Evolutionary conservation across 2,888 invertebrate species (phyloP).

Genomic region (Torymus tubicola): DNA sequence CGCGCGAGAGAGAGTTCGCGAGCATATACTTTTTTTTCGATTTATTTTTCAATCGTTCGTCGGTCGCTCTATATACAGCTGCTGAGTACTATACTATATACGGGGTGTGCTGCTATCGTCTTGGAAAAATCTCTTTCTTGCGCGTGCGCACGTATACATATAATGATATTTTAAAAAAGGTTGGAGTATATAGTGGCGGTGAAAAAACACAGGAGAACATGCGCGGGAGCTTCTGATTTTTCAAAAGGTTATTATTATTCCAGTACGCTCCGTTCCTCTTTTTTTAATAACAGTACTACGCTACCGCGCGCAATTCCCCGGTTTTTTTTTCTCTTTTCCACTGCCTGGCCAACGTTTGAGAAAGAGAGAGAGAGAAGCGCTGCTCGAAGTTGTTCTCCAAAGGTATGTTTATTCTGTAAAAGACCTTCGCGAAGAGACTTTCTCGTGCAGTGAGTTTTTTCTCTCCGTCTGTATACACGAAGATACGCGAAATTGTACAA

Average conservation of each 20-base stretch:
- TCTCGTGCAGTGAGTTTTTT: no score
- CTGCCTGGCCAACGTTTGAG: neutral
- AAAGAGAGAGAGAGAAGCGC: no score
- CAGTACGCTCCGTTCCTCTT: neutral
- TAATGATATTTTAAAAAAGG: constrained; percentile 22
- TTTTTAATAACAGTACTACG: neutral
- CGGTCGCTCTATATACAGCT: no score
- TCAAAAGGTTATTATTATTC: neutral
- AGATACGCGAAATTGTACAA: no score
- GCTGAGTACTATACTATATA: no score
- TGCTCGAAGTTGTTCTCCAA: no score
- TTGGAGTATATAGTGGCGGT: no score
- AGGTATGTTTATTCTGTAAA: no score
- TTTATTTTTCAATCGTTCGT: constrained; percentile 29
- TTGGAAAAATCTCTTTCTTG: neutral
- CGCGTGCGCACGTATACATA: neutral
- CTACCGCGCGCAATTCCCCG: neutral
- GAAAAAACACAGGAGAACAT: no score
- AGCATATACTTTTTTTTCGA: constrained; percentile 4
- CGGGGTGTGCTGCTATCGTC: no score
- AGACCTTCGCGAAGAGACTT: no score
- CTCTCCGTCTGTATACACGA: no score
- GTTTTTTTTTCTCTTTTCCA: neutral
- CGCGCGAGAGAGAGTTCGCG: neutral
- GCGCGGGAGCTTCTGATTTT: neutral